Evolutionary conservation across 2,113 vertebrate genomes (phyloP), one percentile per base, ranked within the genome.

Genomic region (Falco punctatus): DNA sequence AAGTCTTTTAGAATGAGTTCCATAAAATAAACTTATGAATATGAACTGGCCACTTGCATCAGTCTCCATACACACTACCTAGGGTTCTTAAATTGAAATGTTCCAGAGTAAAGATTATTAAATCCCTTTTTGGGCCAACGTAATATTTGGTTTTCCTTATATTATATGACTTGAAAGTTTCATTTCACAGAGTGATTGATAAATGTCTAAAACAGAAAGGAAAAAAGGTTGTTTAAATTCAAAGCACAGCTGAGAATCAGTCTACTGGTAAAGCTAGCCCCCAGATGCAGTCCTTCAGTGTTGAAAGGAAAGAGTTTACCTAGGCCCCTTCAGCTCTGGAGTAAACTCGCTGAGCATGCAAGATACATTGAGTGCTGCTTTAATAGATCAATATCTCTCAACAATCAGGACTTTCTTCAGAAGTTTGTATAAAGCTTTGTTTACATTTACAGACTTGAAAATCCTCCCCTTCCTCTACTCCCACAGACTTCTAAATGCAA

Each of bases 391-490:
- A 66, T 84, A 89, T 85, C 94, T 75, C 86, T 54, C 57, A 82
- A 85, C 48, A 94, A 94, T 42, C 88, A 42, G 33, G n/a, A 86
- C 77, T 93, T 94, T 92, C 71, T 92, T 92, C 72, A 90, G 23
- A 93, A 88, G 64, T 89, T 69, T 51, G 83, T 94, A 65, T 82
- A 85, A 93, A 91, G 70, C 59, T 81, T 87, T 94, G 92, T 92
- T 95, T 94, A 96, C 83, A 87, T 79, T 79, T 93, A 75, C 70
- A 94, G 86, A 92, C 96, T 91, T 73, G 96, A 96, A 96, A 96
- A 89, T 95, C 96, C 65, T 87, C 95, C 72, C 91, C 74, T 87
- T 95, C 92, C 86, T 92, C 94, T 95, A 96, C 88, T 86, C 96
- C 92, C 86, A 94, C 94, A 65, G 80, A 79, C 35, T 82, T 30